Conservation (phyloP, 2,888 invertebrate species). For the Dolichopus griseipennis region DNA sequence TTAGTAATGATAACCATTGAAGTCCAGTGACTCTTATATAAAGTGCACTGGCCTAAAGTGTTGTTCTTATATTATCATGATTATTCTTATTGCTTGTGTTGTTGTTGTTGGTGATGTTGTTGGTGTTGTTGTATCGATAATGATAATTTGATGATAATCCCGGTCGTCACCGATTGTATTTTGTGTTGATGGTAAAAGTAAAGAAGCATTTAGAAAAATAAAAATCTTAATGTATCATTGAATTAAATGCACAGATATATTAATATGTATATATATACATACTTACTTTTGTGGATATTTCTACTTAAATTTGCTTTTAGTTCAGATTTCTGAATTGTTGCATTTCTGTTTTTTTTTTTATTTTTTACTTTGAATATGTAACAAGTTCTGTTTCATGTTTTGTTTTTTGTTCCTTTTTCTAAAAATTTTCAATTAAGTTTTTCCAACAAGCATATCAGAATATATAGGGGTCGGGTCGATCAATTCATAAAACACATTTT, state of each 20-base stretch:
- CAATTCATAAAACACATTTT: too few species aligned
- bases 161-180: neutral
- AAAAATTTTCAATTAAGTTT: too few species aligned
- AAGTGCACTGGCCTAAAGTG: neutral
- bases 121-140: neutral
- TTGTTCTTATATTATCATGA: neutral
- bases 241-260: neutral
- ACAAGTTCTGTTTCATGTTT: too few species aligned
- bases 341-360: too few species aligned
- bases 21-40: neutral
- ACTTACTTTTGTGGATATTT: neutral
- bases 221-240: neutral
- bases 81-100: too few species aligned
- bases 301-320: too few species aligned
- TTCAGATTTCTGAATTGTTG: too few species aligned
- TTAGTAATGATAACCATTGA: neutral
- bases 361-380: too few species aligned
- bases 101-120: neutral
- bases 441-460: too few species aligned
- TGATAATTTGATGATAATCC: neutral
- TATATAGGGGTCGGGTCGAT: too few species aligned
- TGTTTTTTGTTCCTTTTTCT: too few species aligned
- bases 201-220: neutral
- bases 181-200: neutral
- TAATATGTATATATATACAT: neutral